Base-by-base conservation (phyloP, 2,797 vertebrate species). In the Pipistrellus kuhlii region DNA sequence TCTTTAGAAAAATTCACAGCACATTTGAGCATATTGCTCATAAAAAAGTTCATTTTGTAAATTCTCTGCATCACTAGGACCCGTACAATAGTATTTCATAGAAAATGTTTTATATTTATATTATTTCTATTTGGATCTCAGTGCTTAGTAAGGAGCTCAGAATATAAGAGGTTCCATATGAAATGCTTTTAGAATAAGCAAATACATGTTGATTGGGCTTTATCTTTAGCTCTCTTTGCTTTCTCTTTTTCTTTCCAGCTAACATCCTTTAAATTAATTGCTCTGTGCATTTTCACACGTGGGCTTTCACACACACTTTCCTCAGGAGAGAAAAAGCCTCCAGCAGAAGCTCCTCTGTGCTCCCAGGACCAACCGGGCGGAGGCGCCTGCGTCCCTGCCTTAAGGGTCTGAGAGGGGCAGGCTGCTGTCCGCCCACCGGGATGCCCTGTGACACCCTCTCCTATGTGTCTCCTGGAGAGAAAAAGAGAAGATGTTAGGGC, bases 121-220 rank as follows among this genome's bases (percentile, higher is more conserved):
- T 72, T 69, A 69, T 88, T 93, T 95, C 21, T 80, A 30, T 90
- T 66, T 62, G 51, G 46, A 55, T 35, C 41, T 5, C 23, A 46
- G 64, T 59, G 48, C 21, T 88, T 44, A 69, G 44, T 44, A 68
- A 85, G 71, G 53, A 35, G 1, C 13, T 12, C 12, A 23, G 35
- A 66, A 66, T 8, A 9, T 30, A 76, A 44, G 35, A 18, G n/a
- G 3, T 10, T 91, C 30, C 27, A 57, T 62, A 57, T 38, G 71
- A 90, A 83, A 76, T 88, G 46, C 27, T 48, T 82, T 72, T 51
- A 46, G 35, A 80, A 85, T 83, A 88, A 91, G 17, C 32, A 85
- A 82, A 71, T 80, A 72, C 3, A 46, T 3, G 53, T 35, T 1
- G 27, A 73, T 41, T 5, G n/a, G 57, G 25, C 9, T 92, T 88